Conservation (phyloP, 2,113 vertebrate genomes). For the Tamias sibiricus region DNA sequence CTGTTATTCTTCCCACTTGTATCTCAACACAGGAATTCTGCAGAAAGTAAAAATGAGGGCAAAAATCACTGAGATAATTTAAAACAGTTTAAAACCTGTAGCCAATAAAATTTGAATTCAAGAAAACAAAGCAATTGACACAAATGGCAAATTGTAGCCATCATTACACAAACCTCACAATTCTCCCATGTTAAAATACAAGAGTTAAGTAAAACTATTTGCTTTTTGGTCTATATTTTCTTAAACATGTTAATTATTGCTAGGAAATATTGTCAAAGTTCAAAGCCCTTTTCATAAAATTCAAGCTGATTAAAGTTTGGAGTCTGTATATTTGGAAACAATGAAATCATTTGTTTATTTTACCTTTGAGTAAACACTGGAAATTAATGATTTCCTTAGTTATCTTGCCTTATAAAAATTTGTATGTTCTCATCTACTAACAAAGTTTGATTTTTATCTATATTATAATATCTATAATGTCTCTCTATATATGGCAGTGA, state of each 20-base stretch:
- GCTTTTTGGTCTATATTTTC: background rate
- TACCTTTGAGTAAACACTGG: background rate
- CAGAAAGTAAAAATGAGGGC: constrained; percentile 9
- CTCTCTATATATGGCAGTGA: background rate
- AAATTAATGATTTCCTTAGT: background rate
- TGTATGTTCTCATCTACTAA: background rate
- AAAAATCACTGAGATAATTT: background rate
- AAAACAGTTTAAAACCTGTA: background rate
- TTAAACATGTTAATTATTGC: background rate
- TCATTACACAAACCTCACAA: background rate
- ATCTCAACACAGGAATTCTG: background rate
- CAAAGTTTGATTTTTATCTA: background rate
- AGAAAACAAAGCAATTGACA: background rate
- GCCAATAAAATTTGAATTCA: background rate
- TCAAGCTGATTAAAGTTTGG: background rate
- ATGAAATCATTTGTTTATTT: background rate
- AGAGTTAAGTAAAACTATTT: constrained; percentile 28
- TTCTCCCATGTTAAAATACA: background rate
- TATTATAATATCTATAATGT: too few species aligned
- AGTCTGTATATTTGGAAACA: background rate
- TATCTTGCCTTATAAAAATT: background rate
- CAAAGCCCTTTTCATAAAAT: background rate
- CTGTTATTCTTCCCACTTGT: background rate
- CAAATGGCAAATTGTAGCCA: background rate
- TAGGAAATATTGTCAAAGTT: background rate